phyloP scores from a whole-genome alignment of 35 echinoderm and acorn worm species.

The Heliocidaris erythrogramma region DNA sequence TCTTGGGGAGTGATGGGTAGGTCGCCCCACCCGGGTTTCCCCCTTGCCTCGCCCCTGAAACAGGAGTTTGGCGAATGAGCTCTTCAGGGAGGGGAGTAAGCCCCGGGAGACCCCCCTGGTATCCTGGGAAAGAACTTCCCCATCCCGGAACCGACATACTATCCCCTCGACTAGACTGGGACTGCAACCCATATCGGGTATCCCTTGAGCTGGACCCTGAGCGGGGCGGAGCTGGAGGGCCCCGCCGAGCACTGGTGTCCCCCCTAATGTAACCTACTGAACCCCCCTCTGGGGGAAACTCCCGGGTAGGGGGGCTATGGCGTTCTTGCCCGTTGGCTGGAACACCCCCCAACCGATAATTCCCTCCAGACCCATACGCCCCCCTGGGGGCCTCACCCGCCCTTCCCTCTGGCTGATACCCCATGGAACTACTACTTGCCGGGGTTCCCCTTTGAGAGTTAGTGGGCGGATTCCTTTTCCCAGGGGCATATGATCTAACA shows the following conservation, averaged over 20 bases:
- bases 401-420: background rate
- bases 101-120: background rate
- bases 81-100: background rate
- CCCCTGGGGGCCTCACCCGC: background rate
- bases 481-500: background rate
- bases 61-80: background rate
- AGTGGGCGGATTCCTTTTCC: background rate
- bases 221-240: too few relatives aligned
- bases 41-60: background rate
- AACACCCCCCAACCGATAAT: too few relatives aligned
- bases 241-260: too few relatives aligned
- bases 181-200: background rate
- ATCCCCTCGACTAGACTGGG: background rate
- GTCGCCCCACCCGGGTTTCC: too few relatives aligned
- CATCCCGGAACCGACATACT: too few relatives aligned
- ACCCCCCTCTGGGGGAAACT: too few relatives aligned
- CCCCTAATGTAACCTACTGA: too few relatives aligned
- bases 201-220: too few relatives aligned
- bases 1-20: background rate
- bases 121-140: background rate
- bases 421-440: background rate
- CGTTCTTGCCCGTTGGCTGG: background rate
- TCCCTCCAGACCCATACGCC: background rate
- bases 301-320: background rate
- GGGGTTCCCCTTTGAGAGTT: background rate